These are phyloP conservation scores for Calameuta pallipes DNA, from an alignment of 2,888 invertebrate species.

Conservation along the genomic window DNA sequence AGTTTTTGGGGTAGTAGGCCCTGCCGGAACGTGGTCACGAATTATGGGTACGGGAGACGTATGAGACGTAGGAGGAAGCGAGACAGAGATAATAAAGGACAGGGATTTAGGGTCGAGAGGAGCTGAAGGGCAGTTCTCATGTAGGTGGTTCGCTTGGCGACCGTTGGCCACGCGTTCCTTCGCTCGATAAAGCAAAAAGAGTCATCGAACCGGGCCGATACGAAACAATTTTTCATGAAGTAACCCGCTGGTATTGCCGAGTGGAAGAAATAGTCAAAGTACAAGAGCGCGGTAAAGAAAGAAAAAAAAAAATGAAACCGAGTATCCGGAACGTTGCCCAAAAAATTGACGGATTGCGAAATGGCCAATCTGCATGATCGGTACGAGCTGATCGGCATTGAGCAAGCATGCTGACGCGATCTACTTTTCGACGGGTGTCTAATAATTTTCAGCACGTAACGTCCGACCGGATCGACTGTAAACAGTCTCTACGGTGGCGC, in stretches of 20 bases:
- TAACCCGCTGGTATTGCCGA: neutral
- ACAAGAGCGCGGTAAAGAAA: neutral
- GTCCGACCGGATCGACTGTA: neutral
- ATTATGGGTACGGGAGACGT: conserved; percentile 5
- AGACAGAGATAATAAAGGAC: conserved; percentile 17
- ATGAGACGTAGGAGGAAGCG: conserved; percentile 47
- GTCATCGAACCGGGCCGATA: conserved; percentile 32
- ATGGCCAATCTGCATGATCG: neutral
- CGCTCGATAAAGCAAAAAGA: conserved; percentile 41
- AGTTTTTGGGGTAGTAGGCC: conserved; percentile 25
- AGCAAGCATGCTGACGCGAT: neutral
- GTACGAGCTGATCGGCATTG: neutral
- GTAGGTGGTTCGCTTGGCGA: conserved; percentile 33
- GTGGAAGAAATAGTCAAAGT: neutral
- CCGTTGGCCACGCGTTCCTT: conserved; percentile 47
- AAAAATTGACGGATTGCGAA: neutral
- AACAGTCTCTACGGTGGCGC: neutral
- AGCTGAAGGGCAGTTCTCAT: conserved; percentile 8
- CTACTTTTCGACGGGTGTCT: neutral
- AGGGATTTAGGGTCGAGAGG: conserved; percentile 6
- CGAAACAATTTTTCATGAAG: neutral
- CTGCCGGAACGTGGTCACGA: conserved; percentile 42
- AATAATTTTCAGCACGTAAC: neutral
- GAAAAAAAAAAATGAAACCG: neutral
- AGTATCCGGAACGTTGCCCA: neutral